Evolutionary conservation across 2,888 invertebrate genomes (phyloP), one percentile per base, ranked within the genome.

Genomic region (Scaptomyza reducta): DNA sequence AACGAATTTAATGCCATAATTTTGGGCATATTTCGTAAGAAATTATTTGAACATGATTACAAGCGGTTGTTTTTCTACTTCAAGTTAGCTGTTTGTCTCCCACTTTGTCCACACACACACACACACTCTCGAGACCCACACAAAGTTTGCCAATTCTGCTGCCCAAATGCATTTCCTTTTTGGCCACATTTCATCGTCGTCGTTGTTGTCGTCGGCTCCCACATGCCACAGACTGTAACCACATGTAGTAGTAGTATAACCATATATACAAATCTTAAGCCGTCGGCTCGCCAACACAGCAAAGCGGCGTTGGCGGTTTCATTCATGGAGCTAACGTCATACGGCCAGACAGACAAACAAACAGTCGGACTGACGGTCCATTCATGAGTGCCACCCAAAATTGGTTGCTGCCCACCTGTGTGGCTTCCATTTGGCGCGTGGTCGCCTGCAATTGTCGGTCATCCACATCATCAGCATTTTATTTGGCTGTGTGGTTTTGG

Each of bases 81-180:
- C 71, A 56, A 70, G 61, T 70, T 70, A 25, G 45, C 60, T 71
- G 49, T 41, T 50, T 57, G 51, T 66, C 60, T 66, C 72, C 77
- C 77, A 77, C 77, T 64, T 70, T 58, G 47, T 60, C 45, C 61
- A 22, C 67, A 58, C 49, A 62, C 59, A 61, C 60, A 16, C 66
- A 57, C 47, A 62, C 59, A 61, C 61, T 68, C 56, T n/a, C 50
- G 59, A 31, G 29, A 50, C 82, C 60, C 70, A 69, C 75, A 70
- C 67, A 85, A 42, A 60, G 60, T 60, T 74, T 73, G 70, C 66
- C 73, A 62, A 65, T 61, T 63, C 60, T 56, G 70, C 85, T 87
- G 78, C 73, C 74, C 79, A 80, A 88, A 77, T 89, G 89, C 89
- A 89, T 87, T 88, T 89, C 87, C 87, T 88, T 88, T 88, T 89